Evolutionary conservation across 2,113 vertebrate genomes (phyloP).

Genomic region (Cathartes aura): DNA sequence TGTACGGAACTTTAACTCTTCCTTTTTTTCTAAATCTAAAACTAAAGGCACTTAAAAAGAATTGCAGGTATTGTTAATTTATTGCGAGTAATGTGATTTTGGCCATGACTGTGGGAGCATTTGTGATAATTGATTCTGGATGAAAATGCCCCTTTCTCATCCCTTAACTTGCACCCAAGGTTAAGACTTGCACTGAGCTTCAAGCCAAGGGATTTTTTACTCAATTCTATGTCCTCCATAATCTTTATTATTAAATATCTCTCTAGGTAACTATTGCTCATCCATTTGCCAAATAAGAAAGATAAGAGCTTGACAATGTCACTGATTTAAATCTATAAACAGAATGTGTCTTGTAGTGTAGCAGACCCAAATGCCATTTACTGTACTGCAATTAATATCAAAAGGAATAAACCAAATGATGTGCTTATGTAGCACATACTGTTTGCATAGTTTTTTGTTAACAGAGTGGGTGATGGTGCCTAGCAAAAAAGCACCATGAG

Average conservation of each 20-base stretch:
- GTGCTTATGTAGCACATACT: neutral
- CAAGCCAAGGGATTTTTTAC: constrained; percentile 11
- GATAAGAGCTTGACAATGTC: neutral
- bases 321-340: neutral
- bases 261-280: neutral
- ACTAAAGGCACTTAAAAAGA: neutral
- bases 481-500: neutral
- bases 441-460: neutral
- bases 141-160: constrained; percentile 40
- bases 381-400: neutral
- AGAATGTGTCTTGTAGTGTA: neutral
- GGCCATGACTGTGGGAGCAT: constrained; percentile 39
- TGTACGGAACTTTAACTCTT: neutral
- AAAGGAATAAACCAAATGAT: neutral
- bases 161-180: constrained; percentile 18
- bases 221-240: neutral
- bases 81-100: constrained; percentile 48
- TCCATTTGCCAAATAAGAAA: neutral
- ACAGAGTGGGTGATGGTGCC: neutral
- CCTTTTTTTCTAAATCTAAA: neutral
- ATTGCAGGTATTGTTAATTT: constrained; percentile 31
- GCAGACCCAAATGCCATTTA: neutral
- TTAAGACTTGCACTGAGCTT: constrained; percentile 22
- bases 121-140: constrained; percentile 60
- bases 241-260: neutral